Evolutionary conservation across 2,797 vertebrate species (phyloP), one percentile per base, ranked within the genome.

Genomic region (Cottoperca gobio): DNA sequence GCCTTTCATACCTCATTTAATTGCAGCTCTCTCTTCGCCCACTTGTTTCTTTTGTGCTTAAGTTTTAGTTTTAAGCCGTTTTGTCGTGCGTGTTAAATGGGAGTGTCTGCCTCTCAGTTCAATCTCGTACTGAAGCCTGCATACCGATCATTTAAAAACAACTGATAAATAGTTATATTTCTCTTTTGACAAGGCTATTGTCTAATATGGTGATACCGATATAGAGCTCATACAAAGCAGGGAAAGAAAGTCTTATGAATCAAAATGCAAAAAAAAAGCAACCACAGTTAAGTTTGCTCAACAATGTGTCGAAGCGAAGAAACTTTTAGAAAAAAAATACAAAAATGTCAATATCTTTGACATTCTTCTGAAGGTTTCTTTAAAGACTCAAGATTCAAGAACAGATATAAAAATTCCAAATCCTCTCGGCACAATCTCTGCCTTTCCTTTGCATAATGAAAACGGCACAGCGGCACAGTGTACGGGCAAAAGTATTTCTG

Each of bases 1-100:
- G 77, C 74, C 70, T 84, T 85, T 90, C 85, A 87, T 86, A 85
- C 76, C 76, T 81, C 66, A 76, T 92, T 85, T 89, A 89, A 89
- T 84, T 84, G 74, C 73, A 65, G 62, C 81, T 78, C 60, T 81
- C 46, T 68, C 70, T 75, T 82, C 35, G 33, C 83, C 70, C 70
- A 70, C 64, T 81, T 79, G 45, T 63, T 42, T 58, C 43, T 63
- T 37, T n/a, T 24, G 21, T 60, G 1, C 55, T 68, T 9, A 45
- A 68, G 46, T 21, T 62, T 61, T 74, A 43, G 23, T 76, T 64
- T 70, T 9, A 55, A 48, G 37, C 54, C 59, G 42, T 46, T n/a
- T 40, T 73, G 37, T 24, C 54, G 39, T 40, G 45, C 17, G 46
- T 49, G 62, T 73, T 59, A 21, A 68, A 75, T 16, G 14, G n/a